Conservation (phyloP, 2,797 vertebrate species). For the Apogon talboti region DNA sequence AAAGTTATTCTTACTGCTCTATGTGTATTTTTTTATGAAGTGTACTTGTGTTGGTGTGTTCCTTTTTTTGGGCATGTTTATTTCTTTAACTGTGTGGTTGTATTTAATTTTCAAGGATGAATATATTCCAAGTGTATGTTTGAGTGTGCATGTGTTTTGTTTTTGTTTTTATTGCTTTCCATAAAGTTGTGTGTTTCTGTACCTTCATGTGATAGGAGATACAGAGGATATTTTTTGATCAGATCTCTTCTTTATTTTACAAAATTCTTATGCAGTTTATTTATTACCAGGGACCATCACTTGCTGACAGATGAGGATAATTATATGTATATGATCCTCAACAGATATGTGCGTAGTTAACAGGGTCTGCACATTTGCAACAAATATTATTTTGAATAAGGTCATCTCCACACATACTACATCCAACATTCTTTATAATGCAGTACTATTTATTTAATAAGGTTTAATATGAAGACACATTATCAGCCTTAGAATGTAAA, state of each 20-base stretch:
- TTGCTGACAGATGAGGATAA: neutral
- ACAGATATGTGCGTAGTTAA: neutral
- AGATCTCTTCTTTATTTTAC: neutral
- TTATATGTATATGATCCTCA: neutral
- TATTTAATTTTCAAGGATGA: constrained; percentile 15
- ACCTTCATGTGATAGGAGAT: no score
- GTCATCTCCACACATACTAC: no score
- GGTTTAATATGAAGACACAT: neutral
- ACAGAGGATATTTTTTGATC: neutral
- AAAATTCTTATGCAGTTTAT: neutral
- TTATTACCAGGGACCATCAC: neutral
- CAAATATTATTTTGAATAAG: neutral
- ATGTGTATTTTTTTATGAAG: constrained; percentile 7
- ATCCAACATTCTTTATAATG: no score
- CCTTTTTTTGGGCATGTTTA: neutral
- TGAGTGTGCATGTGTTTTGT: constrained; percentile 23
- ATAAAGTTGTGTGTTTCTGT: constrained; percentile 1
- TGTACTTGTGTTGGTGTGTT: neutral
- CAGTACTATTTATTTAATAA: no score
- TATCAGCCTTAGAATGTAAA: neutral
- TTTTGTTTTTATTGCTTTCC: neutral
- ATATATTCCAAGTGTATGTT: constrained; percentile 3
- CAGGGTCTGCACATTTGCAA: neutral
- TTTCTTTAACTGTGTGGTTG: constrained; percentile 6
- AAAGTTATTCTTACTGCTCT: neutral